Conservation (phyloP, 2,113 vertebrate species). For the Hucho hucho region DNA sequence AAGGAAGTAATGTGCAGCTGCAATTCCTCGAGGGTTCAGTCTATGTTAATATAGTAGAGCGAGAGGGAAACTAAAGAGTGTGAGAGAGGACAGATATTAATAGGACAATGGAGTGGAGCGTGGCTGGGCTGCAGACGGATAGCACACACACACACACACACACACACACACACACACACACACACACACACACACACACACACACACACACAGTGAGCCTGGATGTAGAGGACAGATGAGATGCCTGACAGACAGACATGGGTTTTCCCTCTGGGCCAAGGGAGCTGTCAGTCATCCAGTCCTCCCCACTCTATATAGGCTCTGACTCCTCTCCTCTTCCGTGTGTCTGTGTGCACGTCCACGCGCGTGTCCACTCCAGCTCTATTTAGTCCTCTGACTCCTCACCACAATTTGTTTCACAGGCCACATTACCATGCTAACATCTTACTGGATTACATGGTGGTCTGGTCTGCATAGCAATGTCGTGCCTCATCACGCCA, state of each 20-base stretch:
- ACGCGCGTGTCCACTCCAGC: no score
- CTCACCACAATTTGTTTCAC: slow-evolving; percentile 13
- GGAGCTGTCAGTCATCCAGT: slow-evolving; percentile 47
- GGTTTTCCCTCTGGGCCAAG: slow-evolving; percentile 10
- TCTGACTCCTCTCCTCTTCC: no score
- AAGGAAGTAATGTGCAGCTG: slow-evolving; percentile 76
- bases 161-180: slow-evolving; percentile 9
- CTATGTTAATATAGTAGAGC: background rate
- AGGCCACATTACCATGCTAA: background rate
- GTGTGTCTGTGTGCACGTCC: no score
- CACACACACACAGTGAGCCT: slow-evolving; percentile 14
- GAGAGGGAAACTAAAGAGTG: slow-evolving; percentile 56
- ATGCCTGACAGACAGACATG: slow-evolving; percentile 32
- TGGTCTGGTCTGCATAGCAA: slow-evolving; percentile 25
- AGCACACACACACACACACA: background rate
- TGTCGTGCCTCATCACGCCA: background rate
- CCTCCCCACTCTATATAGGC: no score
- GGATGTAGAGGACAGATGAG: slow-evolving; percentile 30
- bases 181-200: slow-evolving; percentile 8
- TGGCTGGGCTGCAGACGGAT: no score
- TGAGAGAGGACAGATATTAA: slow-evolving; percentile 52
- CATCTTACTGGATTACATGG: background rate
- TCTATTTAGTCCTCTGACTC: background rate
- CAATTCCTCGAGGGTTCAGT: slow-evolving; percentile 47
- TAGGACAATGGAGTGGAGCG: slow-evolving; percentile 52